Percentiles rank a stretch among this genome's conserved stretches.
Conservation (phyloP, 2,888 invertebrate genomes). For the Ochropleura plecta region DNA sequence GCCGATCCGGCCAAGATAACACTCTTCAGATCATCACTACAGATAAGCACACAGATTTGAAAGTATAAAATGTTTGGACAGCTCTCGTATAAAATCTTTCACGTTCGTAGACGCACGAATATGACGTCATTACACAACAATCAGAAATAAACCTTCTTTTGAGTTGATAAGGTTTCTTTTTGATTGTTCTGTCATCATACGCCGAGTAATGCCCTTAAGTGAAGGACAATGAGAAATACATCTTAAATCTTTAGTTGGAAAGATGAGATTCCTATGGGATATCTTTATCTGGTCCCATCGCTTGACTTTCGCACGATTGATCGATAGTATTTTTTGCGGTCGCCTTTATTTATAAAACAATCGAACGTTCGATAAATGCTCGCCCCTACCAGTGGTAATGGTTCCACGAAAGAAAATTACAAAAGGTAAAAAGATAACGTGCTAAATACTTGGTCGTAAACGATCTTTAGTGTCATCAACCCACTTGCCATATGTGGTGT, state of each 20-base stretch:
- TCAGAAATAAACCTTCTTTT: conserved; percentile 68
- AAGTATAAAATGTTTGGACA: conserved; percentile 91
- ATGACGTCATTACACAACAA: conserved; percentile 78
- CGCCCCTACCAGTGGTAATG: conserved; percentile 83
- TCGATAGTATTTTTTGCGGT: conserved; percentile 90
- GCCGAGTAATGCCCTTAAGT: conserved; percentile 71
- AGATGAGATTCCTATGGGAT: conserved; percentile 67
- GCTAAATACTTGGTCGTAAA: conserved; percentile 74
- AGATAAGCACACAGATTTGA: conserved; percentile 88
- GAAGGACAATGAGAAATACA: conserved; percentile 67
- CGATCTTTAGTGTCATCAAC: conserved; percentile 45
- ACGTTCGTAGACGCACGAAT: conserved; percentile 86
- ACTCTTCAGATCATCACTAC: conserved; percentile 88
- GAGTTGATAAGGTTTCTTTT: conserved; percentile 70
- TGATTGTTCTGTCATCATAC: conserved; percentile 57
- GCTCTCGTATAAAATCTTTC: conserved; percentile 89
- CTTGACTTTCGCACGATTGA: conserved; percentile 90
- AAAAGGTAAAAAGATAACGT: conserved; percentile 50
- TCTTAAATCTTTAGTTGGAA: conserved; percentile 63
- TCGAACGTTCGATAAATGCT: conserved; percentile 88
- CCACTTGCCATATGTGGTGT: conserved; percentile 6
- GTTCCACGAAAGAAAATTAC: conserved; percentile 55
- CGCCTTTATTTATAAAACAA: conserved; percentile 90
- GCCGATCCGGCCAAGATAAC: conserved; percentile 84
- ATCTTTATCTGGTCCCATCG: conserved; percentile 83